Conservation (phyloP, 2,888 invertebrate genomes). For the Sericinus montela region DNA sequence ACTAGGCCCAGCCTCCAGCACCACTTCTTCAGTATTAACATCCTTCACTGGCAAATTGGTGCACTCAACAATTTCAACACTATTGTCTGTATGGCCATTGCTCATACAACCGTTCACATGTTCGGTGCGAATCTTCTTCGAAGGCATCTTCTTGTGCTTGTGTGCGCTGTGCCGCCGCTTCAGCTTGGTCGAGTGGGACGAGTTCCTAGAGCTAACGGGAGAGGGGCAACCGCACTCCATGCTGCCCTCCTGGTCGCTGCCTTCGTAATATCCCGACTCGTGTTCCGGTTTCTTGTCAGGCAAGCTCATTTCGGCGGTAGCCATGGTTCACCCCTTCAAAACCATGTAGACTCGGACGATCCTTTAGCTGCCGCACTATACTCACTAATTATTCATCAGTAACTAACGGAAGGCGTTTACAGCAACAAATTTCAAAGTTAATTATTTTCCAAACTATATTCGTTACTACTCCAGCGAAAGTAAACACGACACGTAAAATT, state of each 20-base stretch:
- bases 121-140: slow-evolving; percentile 53
- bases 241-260: slow-evolving; percentile 82
- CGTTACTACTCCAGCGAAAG: slow-evolving; percentile 51
- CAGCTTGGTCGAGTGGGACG: slow-evolving; percentile 62
- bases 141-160: slow-evolving; percentile 55
- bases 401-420: slow-evolving; percentile 12
- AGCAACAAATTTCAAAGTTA: slow-evolving; percentile 20
- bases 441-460: slow-evolving; percentile 30
- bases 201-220: slow-evolving; percentile 66
- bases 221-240: slow-evolving; percentile 76
- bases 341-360: slow-evolving; percentile 52
- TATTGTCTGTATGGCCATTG: slow-evolving; percentile 46
- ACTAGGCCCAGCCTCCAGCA: slow-evolving; percentile 50
- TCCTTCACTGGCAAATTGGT: slow-evolving; percentile 44
- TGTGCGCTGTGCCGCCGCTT: slow-evolving; percentile 61
- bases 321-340: slow-evolving; percentile 69
- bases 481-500: slow-evolving; percentile 60
- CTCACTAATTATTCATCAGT: slow-evolving; percentile 17
- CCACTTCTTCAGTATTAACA: slow-evolving; percentile 41
- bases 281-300: slow-evolving; percentile 84
- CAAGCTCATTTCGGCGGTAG: slow-evolving; percentile 78
- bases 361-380: slow-evolving; percentile 15
- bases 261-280: slow-evolving; percentile 92
- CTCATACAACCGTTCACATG: slow-evolving; percentile 51
- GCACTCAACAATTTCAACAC: slow-evolving; percentile 65